Percentiles rank a stretch among this genome's conserved stretches.
phyloP scores from a whole-genome alignment of 2,888 invertebrate genomes.

The Stenoptilia bipunctidactyla region DNA sequence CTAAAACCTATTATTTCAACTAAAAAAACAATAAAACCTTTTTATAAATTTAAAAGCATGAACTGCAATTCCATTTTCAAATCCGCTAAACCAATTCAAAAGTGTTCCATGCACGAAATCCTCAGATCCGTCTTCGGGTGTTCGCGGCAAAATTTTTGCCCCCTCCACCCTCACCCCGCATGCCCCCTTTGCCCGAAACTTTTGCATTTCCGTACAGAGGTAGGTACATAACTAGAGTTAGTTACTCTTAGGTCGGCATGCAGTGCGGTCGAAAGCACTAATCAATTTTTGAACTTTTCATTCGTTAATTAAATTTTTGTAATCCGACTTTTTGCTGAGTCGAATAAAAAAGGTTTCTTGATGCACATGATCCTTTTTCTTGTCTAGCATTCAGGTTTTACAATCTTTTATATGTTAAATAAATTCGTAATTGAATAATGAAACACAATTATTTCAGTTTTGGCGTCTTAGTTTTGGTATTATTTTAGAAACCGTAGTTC shows the following conservation, averaged over 20 bases:
- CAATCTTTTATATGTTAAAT: no score
- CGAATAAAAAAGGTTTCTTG: no score
- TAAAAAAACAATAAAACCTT: not conserved
- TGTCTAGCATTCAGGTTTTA: no score
- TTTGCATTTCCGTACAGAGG: constrained; percentile 24
- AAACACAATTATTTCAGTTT: no score
- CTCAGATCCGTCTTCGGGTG: constrained; percentile 1
- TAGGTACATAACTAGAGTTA: constrained; percentile 3
- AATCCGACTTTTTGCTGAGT: constrained; percentile 5
- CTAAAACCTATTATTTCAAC: not conserved
- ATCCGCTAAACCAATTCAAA: not conserved
- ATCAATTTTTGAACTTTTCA: constrained; percentile 45
- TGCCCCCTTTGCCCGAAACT: constrained; percentile 22
- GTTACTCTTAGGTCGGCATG: constrained; percentile 6
- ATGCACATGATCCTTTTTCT: no score
- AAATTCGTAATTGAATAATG: no score
- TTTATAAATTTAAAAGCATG: no score
- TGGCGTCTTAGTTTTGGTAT: no score
- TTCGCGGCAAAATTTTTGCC: not conserved
- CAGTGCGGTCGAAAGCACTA: constrained; percentile 32
- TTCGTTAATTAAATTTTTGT: constrained; percentile 24
- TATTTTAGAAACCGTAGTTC: no score
- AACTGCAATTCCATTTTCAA: not conserved
- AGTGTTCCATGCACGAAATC: constrained; percentile 1
- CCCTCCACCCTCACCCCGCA: constrained; percentile 6